phyloP scores from a whole-genome alignment of 1,140 invertebrate species.

The Drosophila pandora region DNA sequence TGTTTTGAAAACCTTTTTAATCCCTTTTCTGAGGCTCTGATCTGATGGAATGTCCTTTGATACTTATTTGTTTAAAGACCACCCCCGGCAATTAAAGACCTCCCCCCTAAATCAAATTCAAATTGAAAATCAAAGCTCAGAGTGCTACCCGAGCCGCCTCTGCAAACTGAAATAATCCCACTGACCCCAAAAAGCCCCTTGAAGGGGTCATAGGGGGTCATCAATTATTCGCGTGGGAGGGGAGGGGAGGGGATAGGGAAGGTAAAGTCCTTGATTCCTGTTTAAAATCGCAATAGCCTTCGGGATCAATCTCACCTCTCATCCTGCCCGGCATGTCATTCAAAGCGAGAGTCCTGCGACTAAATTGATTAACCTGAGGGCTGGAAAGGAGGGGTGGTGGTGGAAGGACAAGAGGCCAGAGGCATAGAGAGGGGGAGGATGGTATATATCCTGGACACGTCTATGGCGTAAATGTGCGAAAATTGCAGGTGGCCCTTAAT shows the following conservation, averaged over 20 bases:
- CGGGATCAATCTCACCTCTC: conserved; percentile 7
- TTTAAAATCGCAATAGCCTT: conserved; percentile 1
- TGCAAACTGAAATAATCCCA: neutral
- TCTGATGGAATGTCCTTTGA: too few species aligned
- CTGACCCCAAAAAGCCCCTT: neutral
- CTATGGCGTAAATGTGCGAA: conserved; percentile 58
- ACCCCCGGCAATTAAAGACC: too few species aligned
- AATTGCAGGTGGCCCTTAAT: conserved; percentile 73
- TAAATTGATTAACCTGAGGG: conserved; percentile 47
- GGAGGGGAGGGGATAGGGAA: too few species aligned
- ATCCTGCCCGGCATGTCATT: conserved; percentile 4
- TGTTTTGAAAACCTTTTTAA: too few species aligned
- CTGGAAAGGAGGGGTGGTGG: neutral
- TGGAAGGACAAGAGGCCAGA: too few species aligned
- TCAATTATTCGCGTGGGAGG: neutral
- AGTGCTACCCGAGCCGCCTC: too few species aligned
- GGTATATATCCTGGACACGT: conserved; percentile 31
- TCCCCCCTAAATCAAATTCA: neutral
- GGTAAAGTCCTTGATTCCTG: neutral
- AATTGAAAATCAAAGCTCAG: neutral
- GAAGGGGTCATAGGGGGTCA: conserved; percentile 1
- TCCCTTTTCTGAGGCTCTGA: too few species aligned
- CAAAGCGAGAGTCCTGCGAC: conserved; percentile 13
- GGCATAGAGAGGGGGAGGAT: neutral
- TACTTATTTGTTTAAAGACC: too few species aligned